These are phyloP conservation scores for Ophiodon elongatus DNA, from an alignment of 2,113 vertebrate genomes.

Conservation along the genomic window DNA sequence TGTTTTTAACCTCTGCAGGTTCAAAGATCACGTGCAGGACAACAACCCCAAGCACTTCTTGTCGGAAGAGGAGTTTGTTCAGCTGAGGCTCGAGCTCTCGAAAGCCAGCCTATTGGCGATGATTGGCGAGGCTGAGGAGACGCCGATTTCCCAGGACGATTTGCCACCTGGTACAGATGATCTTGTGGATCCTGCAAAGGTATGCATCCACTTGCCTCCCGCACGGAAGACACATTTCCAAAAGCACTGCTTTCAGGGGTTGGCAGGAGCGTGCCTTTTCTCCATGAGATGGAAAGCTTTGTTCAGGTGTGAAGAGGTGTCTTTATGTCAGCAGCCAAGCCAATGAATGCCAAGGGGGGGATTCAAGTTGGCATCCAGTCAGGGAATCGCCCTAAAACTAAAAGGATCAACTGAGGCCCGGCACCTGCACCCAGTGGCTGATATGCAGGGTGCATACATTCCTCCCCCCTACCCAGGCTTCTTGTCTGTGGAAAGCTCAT, in stretches of 20 bases:
- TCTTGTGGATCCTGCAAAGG: conserved; percentile 95
- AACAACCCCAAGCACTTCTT: conserved; percentile 95
- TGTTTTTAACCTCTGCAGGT: conserved; percentile 80
- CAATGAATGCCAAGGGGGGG: conserved; percentile 78
- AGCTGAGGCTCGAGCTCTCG: conserved; percentile 92
- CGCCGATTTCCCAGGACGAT: conserved; percentile 84
- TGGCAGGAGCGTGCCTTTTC: conserved; percentile 73
- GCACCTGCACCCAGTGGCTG: conserved; percentile 77
- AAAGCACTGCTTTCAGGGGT: conserved; percentile 57
- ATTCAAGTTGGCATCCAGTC: conserved; percentile 84
- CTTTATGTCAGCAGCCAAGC: conserved; percentile 85
- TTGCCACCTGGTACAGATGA: conserved; percentile 93
- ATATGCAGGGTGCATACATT: conserved; percentile 82
- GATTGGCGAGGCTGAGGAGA: conserved; percentile 82
- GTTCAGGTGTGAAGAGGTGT: conserved; percentile 85
- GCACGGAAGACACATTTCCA: conserved; percentile 26
- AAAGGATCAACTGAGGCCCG: conserved; percentile 75
- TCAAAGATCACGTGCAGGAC: conserved; percentile 96
- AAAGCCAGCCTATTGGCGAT: conserved; percentile 86
- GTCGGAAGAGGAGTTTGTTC: conserved; percentile 93
- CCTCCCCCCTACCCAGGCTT: conserved; percentile 78
- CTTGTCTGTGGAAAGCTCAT: conserved; percentile 81
- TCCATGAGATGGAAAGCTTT: conserved; percentile 70
- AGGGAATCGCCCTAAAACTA: conserved; percentile 79
- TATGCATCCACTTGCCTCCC: conserved; percentile 51